These are phyloP conservation scores for Charina bottae DNA, from an alignment of 2,113 vertebrate species.

Conservation along the genomic window DNA sequence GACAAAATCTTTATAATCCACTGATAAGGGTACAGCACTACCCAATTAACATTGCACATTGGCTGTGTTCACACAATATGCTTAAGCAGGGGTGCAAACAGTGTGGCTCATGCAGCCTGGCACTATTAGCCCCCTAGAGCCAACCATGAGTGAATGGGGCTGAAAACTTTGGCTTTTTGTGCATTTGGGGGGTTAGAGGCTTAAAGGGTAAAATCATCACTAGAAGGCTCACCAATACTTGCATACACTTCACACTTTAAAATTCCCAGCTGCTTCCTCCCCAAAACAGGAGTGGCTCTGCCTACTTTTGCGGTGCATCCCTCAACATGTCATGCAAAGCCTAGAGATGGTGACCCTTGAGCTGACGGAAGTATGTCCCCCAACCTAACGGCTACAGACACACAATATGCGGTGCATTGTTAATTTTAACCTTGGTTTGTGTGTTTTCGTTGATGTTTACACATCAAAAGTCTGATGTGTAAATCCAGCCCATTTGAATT, in stretches of 20 bases:
- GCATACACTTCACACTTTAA: neutral
- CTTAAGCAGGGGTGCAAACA: neutral
- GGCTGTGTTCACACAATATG: neutral
- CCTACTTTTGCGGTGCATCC: too few species aligned
- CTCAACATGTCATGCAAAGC: neutral
- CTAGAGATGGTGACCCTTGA: neutral
- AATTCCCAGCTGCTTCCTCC: neutral
- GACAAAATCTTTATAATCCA: neutral
- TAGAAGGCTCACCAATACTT: neutral
- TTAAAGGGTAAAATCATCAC: neutral
- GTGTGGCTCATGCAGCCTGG: neutral
- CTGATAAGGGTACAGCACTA: too few species aligned
- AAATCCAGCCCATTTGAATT: too few species aligned
- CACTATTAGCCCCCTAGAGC: neutral
- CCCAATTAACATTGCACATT: neutral
- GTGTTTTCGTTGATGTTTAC: too few species aligned
- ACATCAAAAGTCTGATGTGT: too few species aligned
- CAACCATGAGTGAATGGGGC: neutral
- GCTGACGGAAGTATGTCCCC: neutral
- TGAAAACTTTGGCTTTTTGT: neutral
- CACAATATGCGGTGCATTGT: neutral
- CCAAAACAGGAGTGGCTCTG: neutral
- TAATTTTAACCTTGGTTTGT: too few species aligned
- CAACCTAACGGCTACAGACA: neutral
- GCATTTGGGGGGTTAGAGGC: neutral